A percentile compares a stretch with the other conserved stretches of the same genome.
phyloP scores from a whole-genome alignment of 2,797 vertebrate species.

The Chelidonichthys spinosus region DNA sequence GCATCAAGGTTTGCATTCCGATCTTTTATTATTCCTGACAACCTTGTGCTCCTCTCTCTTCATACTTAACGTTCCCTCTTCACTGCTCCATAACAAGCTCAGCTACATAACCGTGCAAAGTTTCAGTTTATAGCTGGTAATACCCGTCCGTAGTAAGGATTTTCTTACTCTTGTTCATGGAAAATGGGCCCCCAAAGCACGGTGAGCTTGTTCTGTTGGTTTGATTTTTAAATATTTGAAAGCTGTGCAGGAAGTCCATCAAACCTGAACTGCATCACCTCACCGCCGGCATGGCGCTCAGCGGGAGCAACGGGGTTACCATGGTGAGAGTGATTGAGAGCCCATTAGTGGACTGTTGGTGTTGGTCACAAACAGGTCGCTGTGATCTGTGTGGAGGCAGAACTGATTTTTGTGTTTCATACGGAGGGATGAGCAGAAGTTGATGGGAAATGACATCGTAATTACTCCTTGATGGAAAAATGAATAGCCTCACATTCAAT shows the following conservation, averaged over 20 bases:
- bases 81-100: not conserved
- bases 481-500: conserved; percentile 62
- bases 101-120: not conserved
- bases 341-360: conserved; percentile 59
- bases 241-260: conserved; percentile 38
- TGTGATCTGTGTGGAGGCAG: conserved; percentile 30
- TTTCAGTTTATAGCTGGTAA: conserved; percentile 12
- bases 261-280: conserved; percentile 14
- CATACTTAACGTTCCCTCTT: not conserved
- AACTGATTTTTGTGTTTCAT: conserved; percentile 12
- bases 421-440: conserved; percentile 42
- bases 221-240: conserved; percentile 33
- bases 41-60: conserved; percentile 17
- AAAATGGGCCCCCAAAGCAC: not conserved
- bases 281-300: conserved; percentile 27
- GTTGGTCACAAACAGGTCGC: conserved; percentile 43
- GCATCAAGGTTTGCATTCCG: conserved; percentile 42
- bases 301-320: conserved; percentile 58
- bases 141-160: not conserved
- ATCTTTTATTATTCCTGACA: conserved; percentile 1
- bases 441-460: conserved; percentile 55
- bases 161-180: not conserved
- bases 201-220: conserved; percentile 21
- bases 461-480: conserved; percentile 66
- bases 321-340: conserved; percentile 63